Conservation (phyloP, 1,140 invertebrate genomes). For the Cecropterus lyciades region DNA sequence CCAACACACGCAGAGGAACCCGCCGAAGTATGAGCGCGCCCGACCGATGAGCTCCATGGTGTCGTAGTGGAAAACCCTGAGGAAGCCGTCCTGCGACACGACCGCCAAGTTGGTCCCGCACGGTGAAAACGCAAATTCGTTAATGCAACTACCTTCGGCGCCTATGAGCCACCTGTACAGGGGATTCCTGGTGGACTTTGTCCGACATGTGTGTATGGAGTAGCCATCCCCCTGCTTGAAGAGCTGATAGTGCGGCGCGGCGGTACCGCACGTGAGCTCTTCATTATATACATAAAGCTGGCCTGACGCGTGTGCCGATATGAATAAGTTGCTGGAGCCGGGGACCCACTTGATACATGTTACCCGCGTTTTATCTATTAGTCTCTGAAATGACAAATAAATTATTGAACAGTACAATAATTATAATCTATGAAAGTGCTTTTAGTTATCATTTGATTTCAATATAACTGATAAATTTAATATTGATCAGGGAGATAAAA, state of each 20-base stretch:
- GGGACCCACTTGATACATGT: slow-evolving; percentile 99
- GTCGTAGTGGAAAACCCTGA: slow-evolving; percentile 98
- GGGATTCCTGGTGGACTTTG: slow-evolving; percentile 98
- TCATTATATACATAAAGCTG: slow-evolving; percentile 99
- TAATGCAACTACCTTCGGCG: slow-evolving; percentile 94
- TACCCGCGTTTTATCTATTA: slow-evolving; percentile 99
- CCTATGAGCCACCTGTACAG: slow-evolving; percentile 94
- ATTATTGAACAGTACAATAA: too few species aligned
- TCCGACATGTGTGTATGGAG: slow-evolving; percentile 97
- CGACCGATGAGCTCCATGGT: slow-evolving; percentile 97
- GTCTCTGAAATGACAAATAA: slow-evolving; percentile 88
- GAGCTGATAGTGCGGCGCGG: slow-evolving; percentile 94
- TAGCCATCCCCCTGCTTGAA: slow-evolving; percentile 98
- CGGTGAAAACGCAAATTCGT: slow-evolving; percentile 99
- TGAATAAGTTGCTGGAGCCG: slow-evolving; percentile 95
- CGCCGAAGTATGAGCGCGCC: slow-evolving; percentile 98
- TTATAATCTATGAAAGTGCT: slow-evolving; percentile 38
- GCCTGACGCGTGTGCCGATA: slow-evolving; percentile 98
- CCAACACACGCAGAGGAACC: slow-evolving; percentile 98
- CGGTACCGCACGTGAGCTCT: slow-evolving; percentile 94
- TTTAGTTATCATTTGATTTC: slow-evolving; percentile 10
- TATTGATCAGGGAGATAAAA: slow-evolving; percentile 11
- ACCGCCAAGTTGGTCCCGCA: slow-evolving; percentile 96
- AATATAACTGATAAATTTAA: slow-evolving; percentile 17
- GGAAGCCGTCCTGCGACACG: slow-evolving; percentile 97